phyloP scores from a whole-genome alignment of 2,888 invertebrate genomes.

The Dicranocentrus wangi region DNA sequence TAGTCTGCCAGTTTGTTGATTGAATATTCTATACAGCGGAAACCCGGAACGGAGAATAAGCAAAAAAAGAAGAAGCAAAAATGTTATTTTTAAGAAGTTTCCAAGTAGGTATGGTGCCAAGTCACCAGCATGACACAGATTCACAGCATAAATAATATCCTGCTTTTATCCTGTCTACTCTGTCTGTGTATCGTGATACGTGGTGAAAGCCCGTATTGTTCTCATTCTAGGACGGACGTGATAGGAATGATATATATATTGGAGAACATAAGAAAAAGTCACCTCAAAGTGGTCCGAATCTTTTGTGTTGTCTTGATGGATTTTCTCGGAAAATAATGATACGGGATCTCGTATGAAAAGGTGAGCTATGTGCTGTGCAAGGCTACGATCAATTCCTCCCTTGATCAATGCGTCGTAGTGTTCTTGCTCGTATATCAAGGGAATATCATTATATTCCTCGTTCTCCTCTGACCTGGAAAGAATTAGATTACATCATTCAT shows the following conservation, averaged over 20 bases:
- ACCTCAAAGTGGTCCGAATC: constrained; percentile 99
- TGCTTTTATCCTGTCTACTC: constrained; percentile 1
- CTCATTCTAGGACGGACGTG: background rate
- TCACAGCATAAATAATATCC: no score
- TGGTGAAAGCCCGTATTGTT: background rate
- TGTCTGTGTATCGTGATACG: background rate
- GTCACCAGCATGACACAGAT: background rate
- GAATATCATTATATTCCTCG: constrained; percentile 91
- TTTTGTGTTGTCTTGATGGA: constrained; percentile 92
- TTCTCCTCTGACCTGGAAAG: constrained; percentile 70
- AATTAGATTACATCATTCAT: background rate
- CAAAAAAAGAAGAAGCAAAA: background rate
- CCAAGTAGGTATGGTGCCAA: background rate
- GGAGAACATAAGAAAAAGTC: background rate
- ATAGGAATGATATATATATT: no score
- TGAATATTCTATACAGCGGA: constrained; percentile 88
- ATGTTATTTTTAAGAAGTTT: background rate
- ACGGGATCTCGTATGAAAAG: constrained; percentile 98
- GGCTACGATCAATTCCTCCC: constrained; percentile 91
- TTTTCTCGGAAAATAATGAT: constrained; percentile 94
- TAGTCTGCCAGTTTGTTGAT: constrained; percentile 99
- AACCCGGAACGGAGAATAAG: background rate
- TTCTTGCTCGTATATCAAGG: constrained; percentile 87
- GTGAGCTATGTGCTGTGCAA: constrained; percentile 97
- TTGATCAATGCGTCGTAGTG: constrained; percentile 88